A percentile compares a stretch with the other conserved stretches of the same genome.
phyloP scores from a whole-genome alignment of 2,797 vertebrate genomes.

The Xiphorhynchus erythropygius region DNA sequence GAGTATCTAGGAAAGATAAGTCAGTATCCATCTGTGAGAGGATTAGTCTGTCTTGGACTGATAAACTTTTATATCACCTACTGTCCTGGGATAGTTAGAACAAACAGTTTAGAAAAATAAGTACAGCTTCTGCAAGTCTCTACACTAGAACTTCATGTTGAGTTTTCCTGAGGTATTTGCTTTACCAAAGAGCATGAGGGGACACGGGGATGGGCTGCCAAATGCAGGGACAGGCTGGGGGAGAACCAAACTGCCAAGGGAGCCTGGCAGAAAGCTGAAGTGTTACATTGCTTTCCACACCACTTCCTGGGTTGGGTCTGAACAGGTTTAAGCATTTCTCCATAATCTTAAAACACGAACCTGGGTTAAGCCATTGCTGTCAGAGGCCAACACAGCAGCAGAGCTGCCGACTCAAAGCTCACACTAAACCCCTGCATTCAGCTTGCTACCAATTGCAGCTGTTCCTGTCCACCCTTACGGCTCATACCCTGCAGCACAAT shows the following conservation, averaged over 20 bases:
- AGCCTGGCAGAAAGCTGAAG: neutral
- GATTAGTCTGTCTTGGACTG: neutral
- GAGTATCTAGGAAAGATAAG: neutral
- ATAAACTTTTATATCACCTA: neutral
- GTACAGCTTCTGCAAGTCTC: conserved; percentile 52
- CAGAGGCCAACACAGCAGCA: neutral
- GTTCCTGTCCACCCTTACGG: neutral
- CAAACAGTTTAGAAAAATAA: conserved; percentile 49
- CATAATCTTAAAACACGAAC: neutral
- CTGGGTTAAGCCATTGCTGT: neutral
- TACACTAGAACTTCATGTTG: conserved; percentile 47
- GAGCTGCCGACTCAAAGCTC: neutral
- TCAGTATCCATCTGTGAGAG: neutral
- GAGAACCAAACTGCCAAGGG: neutral
- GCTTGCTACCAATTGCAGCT: accelerated
- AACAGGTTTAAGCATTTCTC: neutral
- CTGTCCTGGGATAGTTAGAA: conserved; percentile 4
- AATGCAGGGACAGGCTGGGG: neutral
- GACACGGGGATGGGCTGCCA: neutral
- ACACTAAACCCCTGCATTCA: neutral
- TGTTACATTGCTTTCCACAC: neutral
- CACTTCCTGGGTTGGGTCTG: neutral
- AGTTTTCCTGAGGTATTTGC: conserved; percentile 73
- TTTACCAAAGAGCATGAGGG: neutral
- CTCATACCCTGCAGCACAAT: neutral